Evolutionary conservation across 2,113 vertebrate genomes (phyloP).

Genomic region (zebrafish (Danio rerio)): DNA sequence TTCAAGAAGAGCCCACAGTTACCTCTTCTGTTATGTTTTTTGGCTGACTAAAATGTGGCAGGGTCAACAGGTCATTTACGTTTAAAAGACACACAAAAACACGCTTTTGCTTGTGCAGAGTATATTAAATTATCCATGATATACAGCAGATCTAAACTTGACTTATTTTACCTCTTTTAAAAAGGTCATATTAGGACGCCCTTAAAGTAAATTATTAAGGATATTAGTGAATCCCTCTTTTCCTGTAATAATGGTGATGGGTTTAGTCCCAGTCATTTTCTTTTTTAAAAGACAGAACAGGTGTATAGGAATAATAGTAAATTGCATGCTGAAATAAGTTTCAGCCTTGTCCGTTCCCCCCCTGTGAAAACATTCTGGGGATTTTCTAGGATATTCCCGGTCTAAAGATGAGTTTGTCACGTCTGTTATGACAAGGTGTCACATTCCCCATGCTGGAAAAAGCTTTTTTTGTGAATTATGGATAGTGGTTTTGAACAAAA

Average conservation of each 20-base stretch:
- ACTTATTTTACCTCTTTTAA: no score
- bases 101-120: no score
- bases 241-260: background rate
- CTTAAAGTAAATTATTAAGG: background rate
- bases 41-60: no score
- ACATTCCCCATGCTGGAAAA: constrained; percentile 41
- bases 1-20: no score
- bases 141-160: no score
- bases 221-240: background rate
- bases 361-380: background rate
- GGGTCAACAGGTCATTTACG: no score
- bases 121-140: no score
- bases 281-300: constrained; percentile 1
- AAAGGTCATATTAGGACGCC: no score
- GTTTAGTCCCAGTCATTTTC: background rate
- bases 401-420: constrained; percentile 1
- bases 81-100: no score
- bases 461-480: constrained; percentile 53
- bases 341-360: background rate
- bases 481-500: constrained; percentile 43
- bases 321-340: background rate
- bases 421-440: constrained; percentile 45
- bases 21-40: no score
- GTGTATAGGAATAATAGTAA: background rate
- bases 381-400: background rate